Conservation (phyloP, 2,888 invertebrate species). For the Ceratothoa steindachneri region DNA sequence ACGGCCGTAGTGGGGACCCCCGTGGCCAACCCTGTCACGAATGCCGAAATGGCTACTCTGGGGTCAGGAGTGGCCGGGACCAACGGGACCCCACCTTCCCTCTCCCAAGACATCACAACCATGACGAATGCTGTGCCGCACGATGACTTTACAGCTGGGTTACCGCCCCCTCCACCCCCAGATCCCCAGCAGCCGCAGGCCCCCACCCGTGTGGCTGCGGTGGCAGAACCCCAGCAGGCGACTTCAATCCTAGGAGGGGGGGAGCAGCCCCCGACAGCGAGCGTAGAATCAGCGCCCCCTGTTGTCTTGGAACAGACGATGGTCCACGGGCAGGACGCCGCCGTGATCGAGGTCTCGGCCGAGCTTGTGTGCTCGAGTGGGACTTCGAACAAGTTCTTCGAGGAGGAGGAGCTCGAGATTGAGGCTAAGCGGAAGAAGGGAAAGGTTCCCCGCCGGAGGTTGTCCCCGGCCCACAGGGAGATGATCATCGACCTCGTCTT, state of each 20-base stretch:
- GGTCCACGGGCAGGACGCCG: conserved; percentile 14
- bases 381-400: conserved; percentile 31
- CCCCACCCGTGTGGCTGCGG: conserved; percentile 12
- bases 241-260: conserved; percentile 27
- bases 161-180: not conserved
- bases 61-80: conserved; percentile 28
- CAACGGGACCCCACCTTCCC: conserved; percentile 18
- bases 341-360: conserved; percentile 5
- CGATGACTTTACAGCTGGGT: conserved; percentile 27
- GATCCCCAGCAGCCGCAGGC: not conserved
- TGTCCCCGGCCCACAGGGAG: conserved; percentile 39
- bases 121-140: conserved; percentile 47
- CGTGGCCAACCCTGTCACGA: conserved; percentile 46
- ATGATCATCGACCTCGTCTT: conserved; percentile 47
- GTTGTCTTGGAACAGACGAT: conserved; percentile 8
- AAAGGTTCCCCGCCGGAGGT: conserved; percentile 34
- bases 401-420: conserved; percentile 15
- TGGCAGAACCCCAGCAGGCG: conserved; percentile 4
- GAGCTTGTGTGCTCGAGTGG: conserved; percentile 32
- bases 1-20: conserved; percentile 45
- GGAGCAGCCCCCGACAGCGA: conserved; percentile 14
- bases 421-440: conserved; percentile 21
- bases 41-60: conserved; percentile 30
- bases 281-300: not conserved
- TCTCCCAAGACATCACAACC: conserved; percentile 43